Conservation (phyloP, 2,797 vertebrate genomes). For the Eurystomus glaucurus region DNA sequence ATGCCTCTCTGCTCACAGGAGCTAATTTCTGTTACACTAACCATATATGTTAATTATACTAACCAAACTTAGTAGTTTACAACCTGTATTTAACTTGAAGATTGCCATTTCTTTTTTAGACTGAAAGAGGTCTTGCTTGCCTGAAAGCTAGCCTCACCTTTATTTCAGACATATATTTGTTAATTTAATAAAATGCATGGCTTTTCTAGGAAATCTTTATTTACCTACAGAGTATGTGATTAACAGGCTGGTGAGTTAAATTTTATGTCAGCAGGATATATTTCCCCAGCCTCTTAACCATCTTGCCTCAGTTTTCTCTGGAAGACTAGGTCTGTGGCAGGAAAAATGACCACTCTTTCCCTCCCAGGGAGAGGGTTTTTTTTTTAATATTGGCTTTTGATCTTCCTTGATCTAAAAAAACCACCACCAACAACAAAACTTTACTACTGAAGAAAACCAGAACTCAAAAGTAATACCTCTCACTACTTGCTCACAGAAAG, state of each 20-base stretch:
- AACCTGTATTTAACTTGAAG: background rate
- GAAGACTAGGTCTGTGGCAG: background rate
- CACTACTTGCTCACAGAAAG: background rate
- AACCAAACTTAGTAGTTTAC: background rate
- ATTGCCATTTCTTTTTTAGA: background rate
- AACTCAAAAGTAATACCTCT: background rate
- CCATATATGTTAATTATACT: background rate
- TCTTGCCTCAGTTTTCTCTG: background rate
- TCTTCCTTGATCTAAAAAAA: background rate
- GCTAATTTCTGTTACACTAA: background rate
- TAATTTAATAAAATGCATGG: constrained; percentile 27
- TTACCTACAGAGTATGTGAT: background rate
- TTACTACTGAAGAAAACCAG: background rate
- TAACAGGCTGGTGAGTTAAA: background rate
- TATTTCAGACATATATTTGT: background rate
- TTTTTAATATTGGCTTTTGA: background rate
- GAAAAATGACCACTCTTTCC: background rate
- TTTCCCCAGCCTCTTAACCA: background rate
- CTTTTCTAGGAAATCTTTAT: constrained; percentile 27
- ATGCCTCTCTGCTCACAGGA: background rate
- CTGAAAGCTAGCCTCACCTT: background rate
- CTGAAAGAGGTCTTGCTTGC: background rate
- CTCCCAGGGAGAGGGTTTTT: background rate
- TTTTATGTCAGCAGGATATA: constrained; percentile 3
- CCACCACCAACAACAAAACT: background rate